A percentile compares a stretch with the other conserved stretches of the same genome.
Conservation (phyloP, 2,888 invertebrate species). For the Chloroclysta siterata region DNA sequence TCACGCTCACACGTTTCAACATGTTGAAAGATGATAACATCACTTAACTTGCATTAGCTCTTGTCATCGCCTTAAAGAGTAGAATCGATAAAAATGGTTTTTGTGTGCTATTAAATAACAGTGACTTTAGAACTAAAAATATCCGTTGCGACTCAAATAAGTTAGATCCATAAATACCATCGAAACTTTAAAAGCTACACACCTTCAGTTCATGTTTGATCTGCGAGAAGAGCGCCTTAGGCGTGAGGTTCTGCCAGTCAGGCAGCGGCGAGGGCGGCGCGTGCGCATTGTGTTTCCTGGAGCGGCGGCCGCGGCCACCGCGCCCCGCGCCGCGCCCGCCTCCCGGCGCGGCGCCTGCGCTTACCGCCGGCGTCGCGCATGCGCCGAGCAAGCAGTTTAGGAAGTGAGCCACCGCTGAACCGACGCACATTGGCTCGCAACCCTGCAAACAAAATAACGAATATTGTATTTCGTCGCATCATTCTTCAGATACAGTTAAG, state of each 20-base stretch:
- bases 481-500: too few species aligned
- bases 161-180: too few species aligned
- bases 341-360: slow-evolving; percentile 64
- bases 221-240: slow-evolving; percentile 94
- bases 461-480: too few species aligned
- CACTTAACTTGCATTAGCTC: too few species aligned
- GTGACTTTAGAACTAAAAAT: too few species aligned
- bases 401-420: slow-evolving; percentile 97
- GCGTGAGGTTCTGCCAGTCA: slow-evolving; percentile 94
- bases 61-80: too few species aligned
- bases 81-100: too few species aligned
- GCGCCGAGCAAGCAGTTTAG: slow-evolving; percentile 96
- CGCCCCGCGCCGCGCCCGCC: slow-evolving; percentile 86
- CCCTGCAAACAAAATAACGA: slow-evolving; percentile 72
- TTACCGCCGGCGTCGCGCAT: slow-evolving; percentile 85
- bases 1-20: too few species aligned
- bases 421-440: slow-evolving; percentile 95
- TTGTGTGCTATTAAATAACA: too few species aligned
- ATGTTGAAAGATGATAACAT: too few species aligned
- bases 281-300: slow-evolving; percentile 52
- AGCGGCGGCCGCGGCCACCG: slow-evolving; percentile 66
- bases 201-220: slow-evolving; percentile 91
- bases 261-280: slow-evolving; percentile 62
- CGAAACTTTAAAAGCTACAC: not conserved
- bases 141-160: too few species aligned